Percentiles rank a stretch among this genome's conserved stretches.
These are phyloP conservation scores for Andinoacara biseriatus DNA, from an alignment of 2,113 vertebrate genomes.

Conservation along the genomic window DNA sequence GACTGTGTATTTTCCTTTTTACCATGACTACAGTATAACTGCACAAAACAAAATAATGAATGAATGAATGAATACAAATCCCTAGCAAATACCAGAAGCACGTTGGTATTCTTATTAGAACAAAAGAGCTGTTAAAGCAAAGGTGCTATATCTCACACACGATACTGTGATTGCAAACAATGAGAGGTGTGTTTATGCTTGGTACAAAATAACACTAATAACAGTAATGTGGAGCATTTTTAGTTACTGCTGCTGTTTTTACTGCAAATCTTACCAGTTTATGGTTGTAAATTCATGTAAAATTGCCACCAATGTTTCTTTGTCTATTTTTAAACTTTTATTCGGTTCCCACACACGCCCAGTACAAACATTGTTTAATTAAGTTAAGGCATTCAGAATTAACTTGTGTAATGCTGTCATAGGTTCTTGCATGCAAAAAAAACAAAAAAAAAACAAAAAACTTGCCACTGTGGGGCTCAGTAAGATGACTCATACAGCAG, in stretches of 20 bases:
- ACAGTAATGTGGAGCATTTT: too few relatives aligned
- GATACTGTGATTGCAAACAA: not conserved
- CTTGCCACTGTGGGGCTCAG: accelerated
- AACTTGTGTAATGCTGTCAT: accelerated
- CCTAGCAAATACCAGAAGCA: not conserved
- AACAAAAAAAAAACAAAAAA: too few relatives aligned
- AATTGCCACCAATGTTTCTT: not conserved
- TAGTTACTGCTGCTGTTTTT: too few relatives aligned
- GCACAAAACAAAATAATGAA: not conserved
- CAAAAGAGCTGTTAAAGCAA: not conserved
- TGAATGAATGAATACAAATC: too few relatives aligned
- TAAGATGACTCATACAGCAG: not conserved
- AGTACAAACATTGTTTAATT: not conserved
- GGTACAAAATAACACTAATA: too few relatives aligned
- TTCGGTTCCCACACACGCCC: not conserved
- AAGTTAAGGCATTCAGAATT: not conserved
- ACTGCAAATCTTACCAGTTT: not conserved
- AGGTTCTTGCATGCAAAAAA: not conserved
- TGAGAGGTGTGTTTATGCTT: too few relatives aligned
- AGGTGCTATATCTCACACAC: not conserved
- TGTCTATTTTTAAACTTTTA: not conserved
- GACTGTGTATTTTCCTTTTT: not conserved
- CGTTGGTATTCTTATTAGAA: not conserved
- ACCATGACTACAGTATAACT: not conserved
- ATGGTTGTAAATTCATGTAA: not conserved